Conservation (phyloP, 2,113 vertebrate genomes). For the Perca schrenkii region DNA sequence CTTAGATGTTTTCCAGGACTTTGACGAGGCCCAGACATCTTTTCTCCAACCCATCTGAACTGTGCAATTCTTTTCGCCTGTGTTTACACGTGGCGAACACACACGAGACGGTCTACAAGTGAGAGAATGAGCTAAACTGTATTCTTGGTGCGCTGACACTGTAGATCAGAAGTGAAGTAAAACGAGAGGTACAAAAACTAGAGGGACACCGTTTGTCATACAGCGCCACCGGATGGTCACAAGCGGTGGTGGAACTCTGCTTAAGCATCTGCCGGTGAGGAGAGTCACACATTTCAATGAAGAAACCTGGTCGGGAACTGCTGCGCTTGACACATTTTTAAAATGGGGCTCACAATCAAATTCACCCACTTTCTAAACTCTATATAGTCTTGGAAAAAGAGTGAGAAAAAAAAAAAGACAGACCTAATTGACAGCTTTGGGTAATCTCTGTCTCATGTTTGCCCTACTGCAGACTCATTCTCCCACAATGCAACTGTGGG, state of each 20-base stretch:
- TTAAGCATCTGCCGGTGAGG: constrained; percentile 17
- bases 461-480: constrained; percentile 25
- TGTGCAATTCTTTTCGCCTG: constrained; percentile 53
- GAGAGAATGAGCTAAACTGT: constrained; percentile 54
- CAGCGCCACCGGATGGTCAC: constrained; percentile 69
- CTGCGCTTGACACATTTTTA: neutral
- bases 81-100: constrained; percentile 65
- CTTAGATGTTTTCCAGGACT: constrained; percentile 60
- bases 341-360: neutral
- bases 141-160: constrained; percentile 46
- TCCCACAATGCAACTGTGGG: constrained; percentile 63
- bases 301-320: neutral
- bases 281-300: neutral
- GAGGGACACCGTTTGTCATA: constrained; percentile 52
- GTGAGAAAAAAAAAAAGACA: neutral
- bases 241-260: constrained; percentile 66
- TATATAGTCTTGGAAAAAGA: neutral
- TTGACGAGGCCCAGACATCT: constrained; percentile 60
- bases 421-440: neutral
- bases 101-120: constrained; percentile 58
- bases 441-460: neutral
- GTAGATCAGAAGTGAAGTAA: constrained; percentile 37
- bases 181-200: constrained; percentile 50
- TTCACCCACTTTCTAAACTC: neutral
- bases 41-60: constrained; percentile 77